Percentiles rank a stretch among this genome's conserved stretches.
Conservation (phyloP, 1,140 invertebrate genomes). For the Dreissena polymorpha region DNA sequence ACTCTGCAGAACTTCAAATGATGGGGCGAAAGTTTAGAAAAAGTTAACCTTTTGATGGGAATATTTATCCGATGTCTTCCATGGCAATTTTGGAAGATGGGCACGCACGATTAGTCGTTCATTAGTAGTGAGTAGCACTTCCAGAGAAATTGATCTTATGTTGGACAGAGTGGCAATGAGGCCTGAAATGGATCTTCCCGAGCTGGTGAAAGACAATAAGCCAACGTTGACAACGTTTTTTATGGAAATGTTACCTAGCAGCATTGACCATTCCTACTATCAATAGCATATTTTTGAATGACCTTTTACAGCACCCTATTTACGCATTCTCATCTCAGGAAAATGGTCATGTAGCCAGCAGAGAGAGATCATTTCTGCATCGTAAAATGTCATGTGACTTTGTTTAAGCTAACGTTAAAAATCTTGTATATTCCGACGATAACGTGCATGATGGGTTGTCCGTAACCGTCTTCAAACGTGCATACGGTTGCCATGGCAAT, state of each 20-base stretch:
- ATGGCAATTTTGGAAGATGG: constrained; percentile 91
- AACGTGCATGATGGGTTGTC: constrained; percentile 28
- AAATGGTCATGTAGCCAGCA: not conserved
- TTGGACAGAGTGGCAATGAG: constrained; percentile 90
- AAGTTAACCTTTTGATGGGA: constrained; percentile 88
- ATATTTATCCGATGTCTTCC: constrained; percentile 93
- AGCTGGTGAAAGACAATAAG: constrained; percentile 91
- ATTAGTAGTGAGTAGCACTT: constrained; percentile 89
- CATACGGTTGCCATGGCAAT: constrained; percentile 18
- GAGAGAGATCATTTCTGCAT: not conserved
- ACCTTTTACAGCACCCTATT: constrained; percentile 46
- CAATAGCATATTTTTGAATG: constrained; percentile 42
- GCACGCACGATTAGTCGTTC: constrained; percentile 83
- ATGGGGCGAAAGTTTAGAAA: constrained; percentile 84
- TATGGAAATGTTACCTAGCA: constrained; percentile 86
- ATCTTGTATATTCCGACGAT: constrained; percentile 19
- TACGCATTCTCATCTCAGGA: constrained; percentile 30
- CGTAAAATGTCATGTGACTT: constrained; percentile 37
- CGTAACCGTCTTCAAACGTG: constrained; percentile 36
- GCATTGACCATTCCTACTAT: constrained; percentile 6
- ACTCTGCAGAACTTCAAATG: constrained; percentile 93
- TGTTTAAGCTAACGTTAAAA: constrained; percentile 43
- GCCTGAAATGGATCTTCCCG: constrained; percentile 93
- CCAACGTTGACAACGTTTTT: constrained; percentile 89
- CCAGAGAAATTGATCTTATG: constrained; percentile 92